Conservation (phyloP, 1,140 invertebrate species). For the Mizuhopecten yessoensis region DNA sequence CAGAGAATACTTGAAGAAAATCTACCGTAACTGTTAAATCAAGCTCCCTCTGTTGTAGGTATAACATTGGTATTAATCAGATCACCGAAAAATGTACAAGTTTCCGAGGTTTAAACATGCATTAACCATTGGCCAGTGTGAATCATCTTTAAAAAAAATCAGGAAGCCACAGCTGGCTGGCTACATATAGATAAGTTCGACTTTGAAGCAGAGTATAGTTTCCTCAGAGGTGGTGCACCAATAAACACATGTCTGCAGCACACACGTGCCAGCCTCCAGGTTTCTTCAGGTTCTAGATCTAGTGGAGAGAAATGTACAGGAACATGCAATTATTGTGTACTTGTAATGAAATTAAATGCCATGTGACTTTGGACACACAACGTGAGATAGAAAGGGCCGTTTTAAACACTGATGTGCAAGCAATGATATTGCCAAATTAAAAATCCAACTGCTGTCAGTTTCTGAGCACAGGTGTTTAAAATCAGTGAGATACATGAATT, state of each 20-base stretch:
- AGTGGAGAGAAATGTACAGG: neutral
- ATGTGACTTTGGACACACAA: neutral
- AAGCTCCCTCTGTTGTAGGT: neutral
- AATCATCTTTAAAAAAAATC: neutral
- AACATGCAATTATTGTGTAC: neutral
- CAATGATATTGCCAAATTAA: no score
- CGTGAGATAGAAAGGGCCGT: neutral
- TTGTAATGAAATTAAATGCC: conserved; percentile 14
- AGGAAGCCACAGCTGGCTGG: neutral
- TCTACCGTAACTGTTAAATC: neutral
- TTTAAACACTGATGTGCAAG: neutral
- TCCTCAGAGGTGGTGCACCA: neutral
- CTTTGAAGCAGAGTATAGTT: neutral
- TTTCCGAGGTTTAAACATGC: conserved; percentile 10
- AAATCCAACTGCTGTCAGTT: no score
- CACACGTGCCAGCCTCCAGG: neutral
- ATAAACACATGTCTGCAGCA: neutral
- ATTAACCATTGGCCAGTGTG: conserved; percentile 32
- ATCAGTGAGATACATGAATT: no score
- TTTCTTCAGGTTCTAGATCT: neutral
- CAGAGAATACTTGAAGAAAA: neutral
- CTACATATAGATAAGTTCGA: neutral
- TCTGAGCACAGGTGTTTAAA: no score
- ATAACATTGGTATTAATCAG: neutral
- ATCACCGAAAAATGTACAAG: neutral